Evolutionary conservation across 2,888 invertebrate species (phyloP).

Genomic region (Candidula unifasciata): DNA sequence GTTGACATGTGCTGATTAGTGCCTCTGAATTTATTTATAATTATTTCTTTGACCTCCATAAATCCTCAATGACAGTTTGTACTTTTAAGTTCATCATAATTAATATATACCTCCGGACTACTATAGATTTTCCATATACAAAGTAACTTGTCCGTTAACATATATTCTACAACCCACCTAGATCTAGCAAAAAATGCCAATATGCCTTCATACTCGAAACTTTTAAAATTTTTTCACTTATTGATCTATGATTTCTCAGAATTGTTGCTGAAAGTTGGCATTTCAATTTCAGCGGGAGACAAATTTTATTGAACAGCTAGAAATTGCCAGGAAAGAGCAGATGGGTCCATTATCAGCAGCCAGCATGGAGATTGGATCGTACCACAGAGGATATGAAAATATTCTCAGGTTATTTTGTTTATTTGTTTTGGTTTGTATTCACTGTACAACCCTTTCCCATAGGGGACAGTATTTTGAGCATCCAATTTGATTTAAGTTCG

Average conservation of each 20-base stretch:
- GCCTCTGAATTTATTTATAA: neutral
- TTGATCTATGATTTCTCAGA: neutral
- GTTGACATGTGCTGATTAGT: neutral
- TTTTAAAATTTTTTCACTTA: neutral
- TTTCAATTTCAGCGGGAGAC: conserved; percentile 62
- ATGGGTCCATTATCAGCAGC: conserved; percentile 83
- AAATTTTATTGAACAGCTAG: conserved; percentile 69
- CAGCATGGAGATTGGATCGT: conserved; percentile 86
- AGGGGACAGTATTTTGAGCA: too few relatives aligned
- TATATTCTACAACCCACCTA: too few relatives aligned
- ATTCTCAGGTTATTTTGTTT: conserved; percentile 79
- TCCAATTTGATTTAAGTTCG: too few relatives aligned
- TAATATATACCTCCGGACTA: too few relatives aligned
- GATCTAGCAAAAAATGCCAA: too few relatives aligned
- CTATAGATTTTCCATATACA: too few relatives aligned
- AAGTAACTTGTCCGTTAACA: too few relatives aligned
- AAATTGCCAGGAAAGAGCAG: conserved; percentile 74
- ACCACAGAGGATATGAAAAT: conserved; percentile 86
- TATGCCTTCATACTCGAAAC: too few relatives aligned
- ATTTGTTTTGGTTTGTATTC: neutral
- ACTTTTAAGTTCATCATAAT: too few relatives aligned
- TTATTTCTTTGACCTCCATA: neutral
- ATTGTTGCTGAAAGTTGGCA: neutral
- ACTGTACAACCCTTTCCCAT: too few relatives aligned
- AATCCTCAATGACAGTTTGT: too few relatives aligned